A percentile compares a stretch with the other conserved stretches of the same genome.
phyloP scores from a whole-genome alignment of 1,140 invertebrate species.

The Aplysia californica region DNA sequence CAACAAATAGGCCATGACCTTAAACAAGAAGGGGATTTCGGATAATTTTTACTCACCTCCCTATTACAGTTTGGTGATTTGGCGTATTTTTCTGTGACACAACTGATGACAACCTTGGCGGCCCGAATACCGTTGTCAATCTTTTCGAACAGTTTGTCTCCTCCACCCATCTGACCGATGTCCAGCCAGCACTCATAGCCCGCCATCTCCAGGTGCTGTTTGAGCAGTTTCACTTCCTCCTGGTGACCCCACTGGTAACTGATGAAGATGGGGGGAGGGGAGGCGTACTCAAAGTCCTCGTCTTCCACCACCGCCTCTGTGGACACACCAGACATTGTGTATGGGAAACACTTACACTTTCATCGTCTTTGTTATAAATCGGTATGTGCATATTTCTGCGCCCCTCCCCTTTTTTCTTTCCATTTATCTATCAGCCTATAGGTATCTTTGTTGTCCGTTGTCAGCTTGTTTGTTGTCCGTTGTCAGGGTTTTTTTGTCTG shows the following conservation, averaged over 20 bases:
- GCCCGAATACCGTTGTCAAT: slow-evolving; percentile 60
- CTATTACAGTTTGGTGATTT: slow-evolving; percentile 63
- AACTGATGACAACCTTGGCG: slow-evolving; percentile 61
- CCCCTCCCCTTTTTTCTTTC: too few relatives aligned
- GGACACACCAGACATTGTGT: too few relatives aligned
- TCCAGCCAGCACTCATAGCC: slow-evolving; percentile 64
- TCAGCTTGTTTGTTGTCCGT: too few relatives aligned
- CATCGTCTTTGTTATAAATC: too few relatives aligned
- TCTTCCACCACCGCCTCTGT: slow-evolving; percentile 53
- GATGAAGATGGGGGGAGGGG: slow-evolving; percentile 58
- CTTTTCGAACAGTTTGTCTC: slow-evolving; percentile 61
- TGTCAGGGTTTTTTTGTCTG: too few relatives aligned
- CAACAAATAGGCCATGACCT: too few relatives aligned
- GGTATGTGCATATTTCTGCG: too few relatives aligned
- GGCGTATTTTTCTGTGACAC: slow-evolving; percentile 61
- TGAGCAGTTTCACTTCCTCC: slow-evolving; percentile 55
- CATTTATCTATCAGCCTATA: too few relatives aligned
- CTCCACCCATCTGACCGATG: slow-evolving; percentile 65
- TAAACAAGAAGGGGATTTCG: too few relatives aligned
- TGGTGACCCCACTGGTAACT: slow-evolving; percentile 65
- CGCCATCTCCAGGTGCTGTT: slow-evolving; percentile 54
- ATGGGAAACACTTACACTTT: too few relatives aligned
- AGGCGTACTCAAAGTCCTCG: slow-evolving; percentile 51
- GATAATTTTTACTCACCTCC: slow-evolving; percentile 59
- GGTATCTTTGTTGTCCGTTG: too few relatives aligned